Evolutionary conservation across 2,888 invertebrate genomes (phyloP).

Genomic region (Polymixis flavicincta): DNA sequence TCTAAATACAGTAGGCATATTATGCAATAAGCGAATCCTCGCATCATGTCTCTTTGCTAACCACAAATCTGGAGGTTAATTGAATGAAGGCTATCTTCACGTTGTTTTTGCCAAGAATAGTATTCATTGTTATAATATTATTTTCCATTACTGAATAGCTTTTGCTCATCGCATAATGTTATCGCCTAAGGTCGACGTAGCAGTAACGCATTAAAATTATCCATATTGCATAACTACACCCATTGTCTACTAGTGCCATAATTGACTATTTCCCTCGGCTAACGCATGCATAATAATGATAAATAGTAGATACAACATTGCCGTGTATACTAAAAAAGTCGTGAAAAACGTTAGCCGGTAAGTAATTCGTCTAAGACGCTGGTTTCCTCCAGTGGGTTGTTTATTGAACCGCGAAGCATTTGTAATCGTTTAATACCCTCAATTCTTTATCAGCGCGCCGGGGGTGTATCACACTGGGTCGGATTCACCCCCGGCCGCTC

Average conservation of each 20-base stretch:
- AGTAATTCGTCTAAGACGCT: constrained; percentile 86
- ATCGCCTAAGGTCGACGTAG: background rate
- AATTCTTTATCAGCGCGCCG: constrained; percentile 89
- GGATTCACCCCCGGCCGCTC: constrained; percentile 77
- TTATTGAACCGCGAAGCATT: constrained; percentile 90
- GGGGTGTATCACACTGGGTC: constrained; percentile 78
- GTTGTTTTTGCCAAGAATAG: constrained; percentile 8
- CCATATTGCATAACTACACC: constrained; percentile 37
- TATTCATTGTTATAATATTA: background rate
- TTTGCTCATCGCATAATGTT: background rate
- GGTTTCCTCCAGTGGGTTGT: constrained; percentile 83
- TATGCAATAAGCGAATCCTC: background rate
- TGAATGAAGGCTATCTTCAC: background rate
- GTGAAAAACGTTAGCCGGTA: constrained; percentile 68
- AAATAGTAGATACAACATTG: constrained; percentile 28
- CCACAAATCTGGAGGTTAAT: background rate
- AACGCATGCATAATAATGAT: constrained; percentile 25
- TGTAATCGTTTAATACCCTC: constrained; percentile 91
- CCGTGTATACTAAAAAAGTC: constrained; percentile 33
- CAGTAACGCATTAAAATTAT: constrained; percentile 20
- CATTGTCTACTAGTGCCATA: constrained; percentile 37
- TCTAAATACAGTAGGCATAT: background rate
- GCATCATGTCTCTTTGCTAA: background rate
- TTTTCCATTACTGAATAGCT: constrained; percentile 5
- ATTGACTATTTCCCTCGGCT: constrained; percentile 30